Conservation (phyloP, 1,140 invertebrate species). For the Coenobita brevimanus region DNA sequence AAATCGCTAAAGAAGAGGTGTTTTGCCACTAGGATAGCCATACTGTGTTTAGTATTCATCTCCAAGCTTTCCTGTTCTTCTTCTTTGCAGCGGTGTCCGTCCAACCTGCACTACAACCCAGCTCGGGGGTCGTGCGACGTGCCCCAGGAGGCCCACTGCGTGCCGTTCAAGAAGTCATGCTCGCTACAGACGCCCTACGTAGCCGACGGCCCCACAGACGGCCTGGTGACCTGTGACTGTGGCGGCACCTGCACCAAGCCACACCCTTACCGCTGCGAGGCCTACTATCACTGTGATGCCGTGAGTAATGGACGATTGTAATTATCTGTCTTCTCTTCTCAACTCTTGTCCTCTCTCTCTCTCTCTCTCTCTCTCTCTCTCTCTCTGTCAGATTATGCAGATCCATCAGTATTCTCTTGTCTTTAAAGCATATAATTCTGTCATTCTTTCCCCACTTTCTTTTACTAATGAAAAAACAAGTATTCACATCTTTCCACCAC, state of each 20-base stretch:
- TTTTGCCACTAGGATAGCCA: not conserved
- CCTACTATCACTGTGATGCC: slow-evolving; percentile 48
- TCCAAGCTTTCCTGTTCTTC: not conserved
- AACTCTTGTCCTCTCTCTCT: too few relatives aligned
- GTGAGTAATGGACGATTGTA: too few relatives aligned
- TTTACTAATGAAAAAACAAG: too few relatives aligned
- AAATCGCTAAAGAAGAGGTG: too few relatives aligned
- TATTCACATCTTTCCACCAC: too few relatives aligned
- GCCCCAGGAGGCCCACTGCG: slow-evolving; percentile 31
- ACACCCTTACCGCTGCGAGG: slow-evolving; percentile 40
- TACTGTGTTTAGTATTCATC: not conserved
- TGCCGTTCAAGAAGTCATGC: slow-evolving; percentile 43
- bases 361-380: not conserved
- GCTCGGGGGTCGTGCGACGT: slow-evolving; percentile 30
- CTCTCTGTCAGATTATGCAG: too few relatives aligned
- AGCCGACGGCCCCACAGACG: slow-evolving; percentile 19
- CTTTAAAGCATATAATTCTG: too few relatives aligned
- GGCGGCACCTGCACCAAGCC: slow-evolving; percentile 44
- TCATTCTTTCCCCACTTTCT: too few relatives aligned
- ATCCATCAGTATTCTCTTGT: too few relatives aligned
- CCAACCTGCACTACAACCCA: slow-evolving; percentile 45
- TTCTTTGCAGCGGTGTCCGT: slow-evolving; percentile 29
- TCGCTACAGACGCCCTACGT: slow-evolving; percentile 6
- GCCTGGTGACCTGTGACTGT: slow-evolving; percentile 45
- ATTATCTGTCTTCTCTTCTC: not conserved